These are phyloP conservation scores for Furcifer pardalis DNA, from an alignment of 2,797 vertebrate genomes.

Conservation along the genomic window DNA sequence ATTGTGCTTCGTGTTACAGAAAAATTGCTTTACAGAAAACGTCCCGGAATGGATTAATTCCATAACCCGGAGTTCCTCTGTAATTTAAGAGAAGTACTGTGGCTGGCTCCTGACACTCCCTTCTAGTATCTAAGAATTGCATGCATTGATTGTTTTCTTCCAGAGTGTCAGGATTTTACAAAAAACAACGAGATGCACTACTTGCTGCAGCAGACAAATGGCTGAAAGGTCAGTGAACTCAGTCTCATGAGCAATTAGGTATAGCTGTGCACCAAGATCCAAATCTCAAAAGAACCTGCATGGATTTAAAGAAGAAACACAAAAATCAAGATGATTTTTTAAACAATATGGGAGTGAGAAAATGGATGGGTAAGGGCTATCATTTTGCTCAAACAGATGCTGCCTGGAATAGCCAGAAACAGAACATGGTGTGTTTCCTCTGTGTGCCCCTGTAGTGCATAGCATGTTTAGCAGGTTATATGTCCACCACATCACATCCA, in stretches of 20 bases:
- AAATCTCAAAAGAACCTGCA: not conserved
- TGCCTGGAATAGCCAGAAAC: not conserved
- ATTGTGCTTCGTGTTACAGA: too few relatives aligned
- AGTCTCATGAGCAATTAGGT: not conserved
- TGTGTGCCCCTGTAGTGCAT: too few relatives aligned
- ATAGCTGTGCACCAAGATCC: not conserved
- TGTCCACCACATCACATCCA: not conserved
- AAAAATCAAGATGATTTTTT: not conserved
- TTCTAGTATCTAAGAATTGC: constrained; percentile 47
- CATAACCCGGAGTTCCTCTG: too few relatives aligned
- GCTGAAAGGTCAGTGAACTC: constrained; percentile 84
- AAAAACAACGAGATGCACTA: constrained; percentile 83
- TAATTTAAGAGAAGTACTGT: constrained; percentile 18
- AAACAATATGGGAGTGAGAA: not conserved
- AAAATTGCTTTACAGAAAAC: too few relatives aligned
- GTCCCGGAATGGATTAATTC: too few relatives aligned
- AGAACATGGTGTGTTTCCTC: not conserved
- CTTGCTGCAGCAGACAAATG: constrained; percentile 88
- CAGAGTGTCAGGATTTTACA: constrained; percentile 91
- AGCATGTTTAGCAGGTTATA: not conserved
- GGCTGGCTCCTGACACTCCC: constrained; percentile 41
- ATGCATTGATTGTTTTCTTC: constrained; percentile 49
- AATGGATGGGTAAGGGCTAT: not conserved
- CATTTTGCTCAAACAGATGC: not conserved
- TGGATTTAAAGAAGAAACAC: constrained; percentile 38